A percentile compares a stretch with the other conserved stretches of the same genome.
Evolutionary conservation across 1,140 invertebrate species (phyloP).

Genomic region (Chionoecetes opilio): DNA sequence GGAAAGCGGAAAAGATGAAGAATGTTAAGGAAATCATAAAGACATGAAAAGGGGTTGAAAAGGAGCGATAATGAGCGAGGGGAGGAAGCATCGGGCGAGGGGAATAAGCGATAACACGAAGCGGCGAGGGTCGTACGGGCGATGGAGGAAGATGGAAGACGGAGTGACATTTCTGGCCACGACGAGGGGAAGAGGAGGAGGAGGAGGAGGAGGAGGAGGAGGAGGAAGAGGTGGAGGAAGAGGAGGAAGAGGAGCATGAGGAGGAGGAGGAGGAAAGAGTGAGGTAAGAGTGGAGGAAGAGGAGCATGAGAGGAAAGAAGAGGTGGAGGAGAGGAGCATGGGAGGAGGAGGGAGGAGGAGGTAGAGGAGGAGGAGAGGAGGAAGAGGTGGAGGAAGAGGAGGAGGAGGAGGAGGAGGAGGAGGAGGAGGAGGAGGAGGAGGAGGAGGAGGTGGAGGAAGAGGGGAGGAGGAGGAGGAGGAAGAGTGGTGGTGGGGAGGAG

Average conservation of each 20-base stretch:
- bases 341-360: neutral
- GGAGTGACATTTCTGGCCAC: conserved; percentile 10
- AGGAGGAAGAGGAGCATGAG: neutral
- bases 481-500: neutral
- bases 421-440: neutral
- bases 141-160: neutral
- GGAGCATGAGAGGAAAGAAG: neutral
- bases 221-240: neutral
- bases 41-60: conserved; percentile 23
- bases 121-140: neutral
- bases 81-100: neutral
- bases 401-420: neutral
- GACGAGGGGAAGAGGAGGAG: neutral
- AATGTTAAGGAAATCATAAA: conserved; percentile 7
- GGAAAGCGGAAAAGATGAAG: neutral
- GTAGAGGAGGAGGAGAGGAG: neutral
- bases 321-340: neutral
- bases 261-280: neutral
- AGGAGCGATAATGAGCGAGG: conserved; percentile 15
- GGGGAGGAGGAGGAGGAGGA: no score
- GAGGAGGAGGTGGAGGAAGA: neutral
- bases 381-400: neutral
- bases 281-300: neutral
- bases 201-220: neutral
- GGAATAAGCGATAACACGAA: neutral